A percentile compares a stretch with the other conserved stretches of the same genome.
Evolutionary conservation across 2,888 invertebrate genomes (phyloP).

Genomic region (Acholoe squamosa): DNA sequence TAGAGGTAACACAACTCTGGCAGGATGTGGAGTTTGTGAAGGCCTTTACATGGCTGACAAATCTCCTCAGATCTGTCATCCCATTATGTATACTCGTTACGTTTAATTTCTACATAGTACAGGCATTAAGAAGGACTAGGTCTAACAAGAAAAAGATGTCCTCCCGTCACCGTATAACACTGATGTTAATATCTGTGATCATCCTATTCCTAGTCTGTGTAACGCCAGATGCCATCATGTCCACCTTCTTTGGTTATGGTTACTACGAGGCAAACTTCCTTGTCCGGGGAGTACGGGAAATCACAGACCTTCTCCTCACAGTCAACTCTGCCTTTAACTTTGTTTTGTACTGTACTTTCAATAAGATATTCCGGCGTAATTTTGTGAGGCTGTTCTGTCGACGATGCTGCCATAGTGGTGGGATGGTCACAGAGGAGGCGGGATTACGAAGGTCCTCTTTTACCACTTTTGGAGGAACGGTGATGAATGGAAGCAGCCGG

Average conservation of each 20-base stretch:
- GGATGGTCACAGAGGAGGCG: neutral
- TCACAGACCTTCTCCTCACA: conserved; percentile 71
- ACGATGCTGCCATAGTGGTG: conserved; percentile 32
- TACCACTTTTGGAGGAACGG: conserved; percentile 44
- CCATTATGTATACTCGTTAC: conserved; percentile 79
- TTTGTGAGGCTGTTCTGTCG: conserved; percentile 66
- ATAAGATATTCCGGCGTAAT: conserved; percentile 65
- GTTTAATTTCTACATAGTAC: conserved; percentile 80
- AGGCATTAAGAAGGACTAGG: conserved; percentile 78
- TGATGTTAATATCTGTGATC: conserved; percentile 74
- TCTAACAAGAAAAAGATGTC: conserved; percentile 58
- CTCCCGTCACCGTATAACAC: conserved; percentile 70
- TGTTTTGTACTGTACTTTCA: conserved; percentile 68
- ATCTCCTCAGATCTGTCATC: conserved; percentile 79
- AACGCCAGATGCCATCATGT: conserved; percentile 74
- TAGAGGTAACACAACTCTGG: conserved; percentile 77
- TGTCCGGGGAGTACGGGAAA: conserved; percentile 72
- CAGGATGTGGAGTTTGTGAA: conserved; percentile 76
- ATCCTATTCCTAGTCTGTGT: conserved; percentile 72
- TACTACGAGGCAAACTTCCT: conserved; percentile 70
- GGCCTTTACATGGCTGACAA: conserved; percentile 81
- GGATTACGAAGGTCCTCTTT: conserved; percentile 39
- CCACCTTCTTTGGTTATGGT: conserved; percentile 70
- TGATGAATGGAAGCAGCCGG: conserved; percentile 59
- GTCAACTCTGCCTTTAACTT: conserved; percentile 69